Evolutionary conservation across 2,113 vertebrate genomes (phyloP).

Genomic region (Poeciliopsis retropinna): DNA sequence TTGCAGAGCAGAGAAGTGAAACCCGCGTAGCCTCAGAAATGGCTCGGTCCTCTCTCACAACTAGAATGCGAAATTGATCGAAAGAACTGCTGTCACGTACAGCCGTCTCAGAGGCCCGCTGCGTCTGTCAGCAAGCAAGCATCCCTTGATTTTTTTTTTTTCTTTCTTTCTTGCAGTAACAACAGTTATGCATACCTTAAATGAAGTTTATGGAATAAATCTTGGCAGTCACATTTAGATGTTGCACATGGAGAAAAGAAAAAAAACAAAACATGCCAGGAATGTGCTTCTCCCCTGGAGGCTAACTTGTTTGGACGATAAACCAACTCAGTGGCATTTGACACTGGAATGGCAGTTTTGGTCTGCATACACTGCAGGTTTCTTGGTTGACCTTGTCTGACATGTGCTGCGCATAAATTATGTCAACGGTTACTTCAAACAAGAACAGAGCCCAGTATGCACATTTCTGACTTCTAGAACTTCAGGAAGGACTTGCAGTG

Average conservation of each 20-base stretch:
- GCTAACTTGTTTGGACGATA: constrained; percentile 50
- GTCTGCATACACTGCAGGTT: neutral
- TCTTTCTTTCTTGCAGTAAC: neutral
- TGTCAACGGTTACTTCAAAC: constrained; percentile 31
- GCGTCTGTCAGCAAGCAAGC: constrained; percentile 9
- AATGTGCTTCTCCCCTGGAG: constrained; percentile 42
- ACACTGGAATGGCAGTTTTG: constrained; percentile 3
- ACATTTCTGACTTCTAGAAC: constrained; percentile 41
- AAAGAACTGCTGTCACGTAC: constrained; percentile 21
- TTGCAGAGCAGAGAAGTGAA: constrained; percentile 75
- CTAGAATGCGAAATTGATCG: constrained; percentile 29
- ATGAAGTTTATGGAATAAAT: constrained; percentile 26
- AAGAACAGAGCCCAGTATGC: constrained; percentile 23
- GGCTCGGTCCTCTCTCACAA: constrained; percentile 30
- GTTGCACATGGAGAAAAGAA: constrained; percentile 35
- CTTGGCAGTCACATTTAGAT: constrained; percentile 30
- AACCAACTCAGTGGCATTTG: constrained; percentile 39
- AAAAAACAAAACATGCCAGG: constrained; percentile 40
- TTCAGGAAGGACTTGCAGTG: constrained; percentile 68
- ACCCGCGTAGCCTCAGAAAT: constrained; percentile 56
- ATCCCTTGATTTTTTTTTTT: neutral
- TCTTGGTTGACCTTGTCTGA: neutral
- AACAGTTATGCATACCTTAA: constrained; percentile 14
- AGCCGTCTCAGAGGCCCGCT: constrained; percentile 1
- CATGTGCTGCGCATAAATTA: neutral